Evolutionary conservation across 1,140 invertebrate species (phyloP).

Genomic region (Aphaenogaster ashmeadi): DNA sequence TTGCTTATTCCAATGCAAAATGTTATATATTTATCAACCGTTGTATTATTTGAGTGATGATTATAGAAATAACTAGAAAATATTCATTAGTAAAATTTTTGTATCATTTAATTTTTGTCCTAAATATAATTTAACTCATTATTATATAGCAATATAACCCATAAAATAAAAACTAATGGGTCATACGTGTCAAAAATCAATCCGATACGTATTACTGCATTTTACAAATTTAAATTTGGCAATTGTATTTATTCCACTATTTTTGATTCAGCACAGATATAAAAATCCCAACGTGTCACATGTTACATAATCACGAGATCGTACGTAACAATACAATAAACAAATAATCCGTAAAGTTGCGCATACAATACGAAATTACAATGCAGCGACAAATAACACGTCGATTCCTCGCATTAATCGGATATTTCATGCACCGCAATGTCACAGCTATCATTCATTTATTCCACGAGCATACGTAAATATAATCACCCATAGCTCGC

Average conservation of each 20-base stretch:
- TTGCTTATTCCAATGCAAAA: background rate
- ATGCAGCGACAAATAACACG: background rate
- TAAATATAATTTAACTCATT: background rate
- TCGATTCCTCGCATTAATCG: constrained; percentile 25
- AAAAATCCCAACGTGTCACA: constrained; percentile 22
- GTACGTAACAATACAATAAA: background rate
- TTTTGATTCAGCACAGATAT: background rate
- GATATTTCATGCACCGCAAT: constrained; percentile 31
- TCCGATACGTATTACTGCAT: background rate
- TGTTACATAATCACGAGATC: constrained; percentile 20
- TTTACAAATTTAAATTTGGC: constrained; percentile 16
- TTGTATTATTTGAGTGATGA: background rate
- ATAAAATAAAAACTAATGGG: background rate
- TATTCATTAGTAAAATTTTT: background rate
- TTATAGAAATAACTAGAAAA: background rate
- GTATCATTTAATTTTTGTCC: background rate
- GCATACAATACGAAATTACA: background rate
- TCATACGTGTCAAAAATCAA: background rate
- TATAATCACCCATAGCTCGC: constrained; percentile 28
- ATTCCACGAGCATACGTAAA: background rate
- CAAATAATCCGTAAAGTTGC: constrained; percentile 27
- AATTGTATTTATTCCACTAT: background rate
- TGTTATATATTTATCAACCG: background rate
- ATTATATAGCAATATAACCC: background rate
- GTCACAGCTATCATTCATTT: constrained; percentile 34